These are phyloP conservation scores for Tipula helvola DNA, from an alignment of 2,888 invertebrate genomes.

Conservation along the genomic window DNA sequence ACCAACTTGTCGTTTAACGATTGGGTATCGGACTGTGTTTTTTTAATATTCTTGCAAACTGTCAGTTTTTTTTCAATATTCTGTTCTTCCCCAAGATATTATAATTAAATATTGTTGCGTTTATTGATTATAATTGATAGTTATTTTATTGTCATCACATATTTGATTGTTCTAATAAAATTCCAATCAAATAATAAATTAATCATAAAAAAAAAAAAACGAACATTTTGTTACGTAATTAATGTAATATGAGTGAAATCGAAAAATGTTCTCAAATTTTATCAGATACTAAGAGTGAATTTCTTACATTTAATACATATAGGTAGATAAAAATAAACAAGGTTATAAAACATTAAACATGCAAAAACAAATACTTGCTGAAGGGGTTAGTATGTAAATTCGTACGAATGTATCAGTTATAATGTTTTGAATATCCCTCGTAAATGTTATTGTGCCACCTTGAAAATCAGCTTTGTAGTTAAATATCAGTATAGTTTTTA, in stretches of 20 bases:
- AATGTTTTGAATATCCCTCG: neutral
- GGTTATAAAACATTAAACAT: neutral
- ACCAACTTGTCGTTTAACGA: too few relatives aligned
- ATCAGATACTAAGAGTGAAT: too few relatives aligned
- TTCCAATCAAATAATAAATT: neutral
- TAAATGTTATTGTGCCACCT: neutral
- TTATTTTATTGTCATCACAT: neutral
- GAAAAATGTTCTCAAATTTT: too few relatives aligned
- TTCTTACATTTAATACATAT: too few relatives aligned
- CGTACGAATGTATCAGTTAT: neutral
- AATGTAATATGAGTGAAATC: too few relatives aligned
- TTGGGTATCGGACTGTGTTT: too few relatives aligned
- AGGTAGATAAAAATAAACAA: too few relatives aligned
- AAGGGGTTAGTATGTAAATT: neutral
- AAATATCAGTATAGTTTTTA: neutral
- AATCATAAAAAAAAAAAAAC: too few relatives aligned
- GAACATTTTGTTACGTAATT: too few relatives aligned
- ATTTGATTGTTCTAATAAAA: neutral
- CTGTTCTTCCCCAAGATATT: too few relatives aligned
- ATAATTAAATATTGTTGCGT: neutral
- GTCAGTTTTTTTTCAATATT: too few relatives aligned
- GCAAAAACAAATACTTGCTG: neutral
- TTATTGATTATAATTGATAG: neutral
- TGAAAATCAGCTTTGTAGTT: neutral
- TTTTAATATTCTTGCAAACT: too few relatives aligned